phyloP scores from a whole-genome alignment of 1,140 invertebrate genomes.

The Phenacoccus solenopsis region DNA sequence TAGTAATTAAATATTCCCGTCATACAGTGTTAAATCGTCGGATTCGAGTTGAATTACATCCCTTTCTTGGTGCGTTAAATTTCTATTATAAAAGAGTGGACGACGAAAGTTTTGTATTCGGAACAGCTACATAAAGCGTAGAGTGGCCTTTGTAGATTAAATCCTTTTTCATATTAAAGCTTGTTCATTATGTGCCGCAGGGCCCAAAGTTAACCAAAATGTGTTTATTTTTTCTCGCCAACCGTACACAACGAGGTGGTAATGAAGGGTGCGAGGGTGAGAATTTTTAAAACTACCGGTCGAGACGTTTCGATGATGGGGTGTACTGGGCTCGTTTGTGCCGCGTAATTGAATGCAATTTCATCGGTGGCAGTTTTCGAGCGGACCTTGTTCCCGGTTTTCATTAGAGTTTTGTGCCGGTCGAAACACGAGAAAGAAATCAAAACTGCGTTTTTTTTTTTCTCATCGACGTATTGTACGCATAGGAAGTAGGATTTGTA shows the following conservation, averaged over 20 bases:
- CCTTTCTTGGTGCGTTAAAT: slow-evolving; percentile 7
- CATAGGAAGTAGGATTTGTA: neutral
- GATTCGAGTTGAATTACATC: slow-evolving; percentile 16
- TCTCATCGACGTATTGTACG: neutral
- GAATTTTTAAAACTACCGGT: no score
- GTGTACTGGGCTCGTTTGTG: no score
- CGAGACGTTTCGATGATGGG: no score
- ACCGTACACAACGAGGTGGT: neutral
- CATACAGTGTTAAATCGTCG: slow-evolving; percentile 12
- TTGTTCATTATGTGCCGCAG: slow-evolving; percentile 8
- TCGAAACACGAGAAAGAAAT: no score
- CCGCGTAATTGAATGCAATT: no score
- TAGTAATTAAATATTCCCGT: slow-evolving; percentile 15
- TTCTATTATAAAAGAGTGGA: slow-evolving; percentile 13
- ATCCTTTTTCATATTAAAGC: slow-evolving; percentile 10
- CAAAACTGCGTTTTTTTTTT: no score
- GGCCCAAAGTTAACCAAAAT: slow-evolving; percentile 14
- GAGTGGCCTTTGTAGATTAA: slow-evolving; percentile 11
- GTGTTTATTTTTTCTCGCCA: neutral
- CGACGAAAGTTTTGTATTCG: slow-evolving; percentile 6
- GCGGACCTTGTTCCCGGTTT: no score
- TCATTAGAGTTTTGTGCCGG: no score
- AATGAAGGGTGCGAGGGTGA: no score
- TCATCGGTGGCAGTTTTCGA: no score
- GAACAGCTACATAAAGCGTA: slow-evolving; percentile 6